Conservation (phyloP, 2,888 invertebrate genomes). For the Pseudoips prasinana region DNA sequence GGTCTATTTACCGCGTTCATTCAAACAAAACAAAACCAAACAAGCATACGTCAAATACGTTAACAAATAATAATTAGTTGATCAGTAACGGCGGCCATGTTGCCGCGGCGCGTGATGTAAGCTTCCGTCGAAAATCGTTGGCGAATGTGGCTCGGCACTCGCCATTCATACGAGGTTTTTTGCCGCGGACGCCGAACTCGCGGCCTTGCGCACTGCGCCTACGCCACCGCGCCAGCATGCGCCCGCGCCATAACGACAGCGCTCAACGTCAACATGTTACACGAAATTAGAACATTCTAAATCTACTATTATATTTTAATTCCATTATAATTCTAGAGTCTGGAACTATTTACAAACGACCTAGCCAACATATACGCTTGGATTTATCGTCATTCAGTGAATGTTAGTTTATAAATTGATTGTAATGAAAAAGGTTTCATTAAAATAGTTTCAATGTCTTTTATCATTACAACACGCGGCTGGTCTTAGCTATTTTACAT, state of each 20-base stretch:
- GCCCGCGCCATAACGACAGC: slow-evolving; percentile 50
- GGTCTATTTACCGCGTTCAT: slow-evolving; percentile 15
- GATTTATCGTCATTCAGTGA: slow-evolving; percentile 17
- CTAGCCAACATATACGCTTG: slow-evolving; percentile 6
- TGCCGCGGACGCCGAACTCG: slow-evolving; percentile 65
- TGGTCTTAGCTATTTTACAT: slow-evolving; percentile 15
- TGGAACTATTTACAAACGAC: slow-evolving; percentile 11
- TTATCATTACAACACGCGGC: slow-evolving; percentile 14
- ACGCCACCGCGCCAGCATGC: slow-evolving; percentile 40
- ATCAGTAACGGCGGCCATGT: slow-evolving; percentile 34
- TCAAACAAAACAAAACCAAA: slow-evolving; percentile 14
- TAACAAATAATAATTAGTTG: slow-evolving; percentile 27
- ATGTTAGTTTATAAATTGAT: slow-evolving; percentile 4
- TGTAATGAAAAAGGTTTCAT: slow-evolving; percentile 10
- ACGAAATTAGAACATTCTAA: slow-evolving; percentile 58
- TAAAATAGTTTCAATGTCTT: slow-evolving; percentile 16
- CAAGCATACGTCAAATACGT: slow-evolving; percentile 24
- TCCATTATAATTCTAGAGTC: slow-evolving; percentile 13
- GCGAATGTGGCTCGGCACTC: slow-evolving; percentile 62
- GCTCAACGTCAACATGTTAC: slow-evolving; percentile 42
- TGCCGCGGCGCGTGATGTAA: slow-evolving; percentile 54
- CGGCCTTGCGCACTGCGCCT: slow-evolving; percentile 69
- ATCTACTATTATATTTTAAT: slow-evolving; percentile 27
- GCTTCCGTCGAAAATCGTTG: slow-evolving; percentile 55
- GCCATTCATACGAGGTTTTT: slow-evolving; percentile 74